Conservation (phyloP, 2,888 invertebrate species). For the Abrostola triplasia region DNA sequence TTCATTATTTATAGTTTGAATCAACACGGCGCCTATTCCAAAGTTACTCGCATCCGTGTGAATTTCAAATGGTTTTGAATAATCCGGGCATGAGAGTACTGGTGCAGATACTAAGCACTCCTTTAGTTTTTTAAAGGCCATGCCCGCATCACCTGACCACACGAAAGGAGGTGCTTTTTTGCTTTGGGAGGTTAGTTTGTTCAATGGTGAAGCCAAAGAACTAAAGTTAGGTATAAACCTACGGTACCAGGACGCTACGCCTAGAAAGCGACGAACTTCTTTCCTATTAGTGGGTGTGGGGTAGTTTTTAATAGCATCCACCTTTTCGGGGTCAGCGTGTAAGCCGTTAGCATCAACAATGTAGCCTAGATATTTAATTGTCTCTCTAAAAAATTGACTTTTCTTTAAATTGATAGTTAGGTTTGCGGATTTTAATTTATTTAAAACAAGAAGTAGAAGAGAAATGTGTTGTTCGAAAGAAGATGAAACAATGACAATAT, state of each 20-base stretch:
- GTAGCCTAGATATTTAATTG: conserved; percentile 46
- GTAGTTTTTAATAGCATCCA: conserved; percentile 44
- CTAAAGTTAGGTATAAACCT: conserved; percentile 52
- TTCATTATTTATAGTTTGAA: neutral
- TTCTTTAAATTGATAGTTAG: conserved; percentile 51
- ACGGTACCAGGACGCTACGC: conserved; percentile 54
- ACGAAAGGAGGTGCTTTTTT: conserved; percentile 48
- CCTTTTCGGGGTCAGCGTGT: conserved; percentile 47
- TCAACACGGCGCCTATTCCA: conserved; percentile 4
- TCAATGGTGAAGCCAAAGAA: too few relatives aligned
- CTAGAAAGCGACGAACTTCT: conserved; percentile 51
- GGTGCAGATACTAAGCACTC: conserved; percentile 27
- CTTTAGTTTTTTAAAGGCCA: conserved; percentile 43
- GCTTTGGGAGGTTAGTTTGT: conserved; percentile 45
- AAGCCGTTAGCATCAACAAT: conserved; percentile 49
- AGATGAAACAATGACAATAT: conserved; percentile 39
- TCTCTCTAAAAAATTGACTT: conserved; percentile 43
- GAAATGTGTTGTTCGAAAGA: conserved; percentile 44
- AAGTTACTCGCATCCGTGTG: conserved; percentile 25
- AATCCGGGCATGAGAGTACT: conserved; percentile 38
- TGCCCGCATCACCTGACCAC: conserved; percentile 50
- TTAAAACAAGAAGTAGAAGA: conserved; percentile 29
- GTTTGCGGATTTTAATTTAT: conserved; percentile 45
- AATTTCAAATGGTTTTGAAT: conserved; percentile 27
- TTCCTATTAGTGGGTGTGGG: conserved; percentile 47